phyloP scores from a whole-genome alignment of 2,113 vertebrate species.

The Halichoerus grypus region DNA sequence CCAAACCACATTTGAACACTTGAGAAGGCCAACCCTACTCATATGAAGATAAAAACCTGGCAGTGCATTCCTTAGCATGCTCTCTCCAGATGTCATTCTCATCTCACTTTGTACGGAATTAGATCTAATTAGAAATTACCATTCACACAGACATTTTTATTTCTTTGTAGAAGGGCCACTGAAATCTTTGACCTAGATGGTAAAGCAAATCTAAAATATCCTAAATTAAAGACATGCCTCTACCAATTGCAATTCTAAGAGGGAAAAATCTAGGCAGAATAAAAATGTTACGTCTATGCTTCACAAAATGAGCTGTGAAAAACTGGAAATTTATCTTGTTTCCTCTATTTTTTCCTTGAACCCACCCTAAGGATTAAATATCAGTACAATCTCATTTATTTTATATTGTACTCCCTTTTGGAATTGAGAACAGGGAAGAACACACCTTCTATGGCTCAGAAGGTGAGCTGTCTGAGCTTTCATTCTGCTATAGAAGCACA shows the following conservation, averaged over 20 bases:
- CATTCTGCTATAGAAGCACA: background rate
- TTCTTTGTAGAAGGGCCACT: background rate
- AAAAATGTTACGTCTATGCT: slow-evolving; percentile 35
- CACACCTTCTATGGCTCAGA: background rate
- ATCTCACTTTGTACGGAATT: background rate
- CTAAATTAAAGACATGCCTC: slow-evolving; percentile 6
- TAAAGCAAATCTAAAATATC: background rate
- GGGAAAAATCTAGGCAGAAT: background rate
- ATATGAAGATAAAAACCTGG: background rate
- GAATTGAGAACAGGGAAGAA: background rate
- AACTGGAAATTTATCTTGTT: slow-evolving; percentile 50
- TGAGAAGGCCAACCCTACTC: background rate
- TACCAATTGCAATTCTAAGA: slow-evolving; percentile 30
- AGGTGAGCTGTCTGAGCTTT: background rate
- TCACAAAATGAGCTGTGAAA: slow-evolving; percentile 77
- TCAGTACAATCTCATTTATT: slow-evolving; percentile 40
- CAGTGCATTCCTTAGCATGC: background rate
- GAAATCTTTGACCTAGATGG: slow-evolving; percentile 26
- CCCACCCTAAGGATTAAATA: slow-evolving; percentile 73
- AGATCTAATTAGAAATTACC: slow-evolving; percentile 30
- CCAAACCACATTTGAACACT: background rate
- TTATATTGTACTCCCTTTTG: background rate
- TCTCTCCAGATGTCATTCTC: background rate
- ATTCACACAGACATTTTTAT: background rate
- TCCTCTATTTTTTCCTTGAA: slow-evolving; percentile 68